Percentiles rank a stretch among this genome's conserved stretches.
Conservation (phyloP, 1,140 invertebrate species). For the Pogonognathellus flavescens region DNA sequence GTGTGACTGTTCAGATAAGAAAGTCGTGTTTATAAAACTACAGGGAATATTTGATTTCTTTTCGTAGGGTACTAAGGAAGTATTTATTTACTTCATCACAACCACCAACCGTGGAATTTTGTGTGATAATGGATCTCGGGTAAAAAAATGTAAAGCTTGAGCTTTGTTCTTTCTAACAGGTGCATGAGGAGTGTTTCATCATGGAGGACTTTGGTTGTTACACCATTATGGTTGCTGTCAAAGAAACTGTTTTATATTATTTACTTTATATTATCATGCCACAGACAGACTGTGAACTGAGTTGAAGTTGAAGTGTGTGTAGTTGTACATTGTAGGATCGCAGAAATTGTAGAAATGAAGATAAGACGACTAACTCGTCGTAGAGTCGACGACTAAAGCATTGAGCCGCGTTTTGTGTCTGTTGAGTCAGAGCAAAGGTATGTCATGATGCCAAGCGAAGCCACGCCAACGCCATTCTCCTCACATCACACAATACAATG, state of each 20-base stretch:
- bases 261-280: neutral
- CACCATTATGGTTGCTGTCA: neutral
- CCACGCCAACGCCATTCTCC: neutral
- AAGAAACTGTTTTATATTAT: neutral
- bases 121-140: neutral
- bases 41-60: conserved; percentile 9
- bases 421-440: neutral
- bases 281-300: neutral
- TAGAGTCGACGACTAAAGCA: neutral
- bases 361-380: neutral
- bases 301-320: neutral
- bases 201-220: neutral
- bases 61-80: neutral
- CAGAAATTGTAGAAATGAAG: neutral
- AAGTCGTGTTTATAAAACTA: neutral
- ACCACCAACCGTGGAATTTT: neutral
- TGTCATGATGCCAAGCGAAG: neutral
- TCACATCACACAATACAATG: conserved; percentile 23
- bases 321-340: neutral
- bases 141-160: neutral
- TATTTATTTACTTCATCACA: neutral
- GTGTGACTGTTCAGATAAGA: conserved; percentile 16
- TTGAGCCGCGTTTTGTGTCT: neutral
- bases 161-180: neutral
- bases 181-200: neutral